These are phyloP conservation scores for Cyclura pinguis DNA, from an alignment of 2,797 vertebrate genomes.

Conservation along the genomic window DNA sequence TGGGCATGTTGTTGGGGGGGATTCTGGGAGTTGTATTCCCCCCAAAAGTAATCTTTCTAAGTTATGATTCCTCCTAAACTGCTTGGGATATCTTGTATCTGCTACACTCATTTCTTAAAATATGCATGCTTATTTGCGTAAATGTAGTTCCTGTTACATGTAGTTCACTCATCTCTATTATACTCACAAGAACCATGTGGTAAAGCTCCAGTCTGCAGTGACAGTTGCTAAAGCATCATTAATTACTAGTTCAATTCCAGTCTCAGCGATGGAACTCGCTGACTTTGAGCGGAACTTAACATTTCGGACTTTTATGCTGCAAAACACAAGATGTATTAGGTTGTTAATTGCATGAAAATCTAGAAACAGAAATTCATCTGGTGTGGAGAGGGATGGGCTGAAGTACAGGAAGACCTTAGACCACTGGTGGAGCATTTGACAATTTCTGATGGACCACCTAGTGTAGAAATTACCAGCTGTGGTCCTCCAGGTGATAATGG, in stretches of 20 bases:
- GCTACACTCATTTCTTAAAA: neutral
- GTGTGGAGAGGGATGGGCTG: too few species aligned
- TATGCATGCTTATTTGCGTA: neutral
- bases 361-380: too few species aligned
- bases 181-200: slow-evolving; percentile 78
- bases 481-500: too few species aligned
- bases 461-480: too few species aligned
- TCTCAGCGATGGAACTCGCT: slow-evolving; percentile 67
- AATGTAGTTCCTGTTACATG: neutral
- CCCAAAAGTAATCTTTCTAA: too few species aligned
- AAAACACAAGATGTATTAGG: neutral
- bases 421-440: too few species aligned
- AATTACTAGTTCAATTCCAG: slow-evolving; percentile 73
- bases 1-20: too few species aligned
- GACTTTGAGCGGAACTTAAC: slow-evolving; percentile 76
- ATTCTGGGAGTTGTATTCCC: too few species aligned
- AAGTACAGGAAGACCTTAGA: too few species aligned
- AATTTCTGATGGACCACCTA: too few species aligned
- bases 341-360: too few species aligned
- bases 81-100: neutral
- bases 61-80: neutral
- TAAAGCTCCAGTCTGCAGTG: slow-evolving; percentile 71
- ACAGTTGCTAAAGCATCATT: slow-evolving; percentile 71
- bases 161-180: neutral
- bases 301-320: slow-evolving; percentile 74